Evolutionary conservation across 2,888 invertebrate species (phyloP), one percentile per base, ranked within the genome.

Genomic region (Prosopocoilus inquinatus): DNA sequence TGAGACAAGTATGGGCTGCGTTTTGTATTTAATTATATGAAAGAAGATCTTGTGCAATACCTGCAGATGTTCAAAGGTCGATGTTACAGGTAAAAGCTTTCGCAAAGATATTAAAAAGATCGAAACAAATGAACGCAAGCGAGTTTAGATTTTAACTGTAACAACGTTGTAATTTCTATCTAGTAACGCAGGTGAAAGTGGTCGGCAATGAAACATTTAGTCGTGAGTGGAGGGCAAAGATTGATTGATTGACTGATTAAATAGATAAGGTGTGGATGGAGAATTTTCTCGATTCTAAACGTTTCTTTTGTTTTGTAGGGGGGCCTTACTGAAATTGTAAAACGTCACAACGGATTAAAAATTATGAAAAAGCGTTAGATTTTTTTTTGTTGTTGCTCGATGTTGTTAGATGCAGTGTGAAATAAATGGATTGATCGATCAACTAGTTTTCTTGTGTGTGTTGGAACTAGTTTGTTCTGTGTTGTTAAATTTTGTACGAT

Each of bases 391-490:
- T 65, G 61, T 63, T 66, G 61, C 58, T 68, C 62, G 68, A 68
- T 68, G 67, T 66, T 66, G 33, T 44, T 41, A 45, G 58, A 59
- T 61, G 57, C 56, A 64, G 64, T 74, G 74, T 74, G 76, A 76
- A 76, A 76, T 67, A 76, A 75, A 76, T 76, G 76, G 76, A 76
- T 76, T 70, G 46, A 32, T 46, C 33, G 32, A 67, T 62, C 65
- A 59, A 64, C 59, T 63, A 51, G 45, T 49, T 59, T 53, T 57
- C 52, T 60, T 54, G 48, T 50, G 60, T 55, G 66, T 65, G 65
- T 66, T 66, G 59, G 63, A 67, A 67, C 66, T 70, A 67, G 64
- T 62, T 53, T 64, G 65, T 70, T 70, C 69, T 69, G 67, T 67
- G 66, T 59, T 61, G 53, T 64, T 64, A 34, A 50, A 50, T 50